These are phyloP conservation scores for Butorides virescens DNA, from an alignment of 2,113 vertebrate genomes.

Conservation along the genomic window DNA sequence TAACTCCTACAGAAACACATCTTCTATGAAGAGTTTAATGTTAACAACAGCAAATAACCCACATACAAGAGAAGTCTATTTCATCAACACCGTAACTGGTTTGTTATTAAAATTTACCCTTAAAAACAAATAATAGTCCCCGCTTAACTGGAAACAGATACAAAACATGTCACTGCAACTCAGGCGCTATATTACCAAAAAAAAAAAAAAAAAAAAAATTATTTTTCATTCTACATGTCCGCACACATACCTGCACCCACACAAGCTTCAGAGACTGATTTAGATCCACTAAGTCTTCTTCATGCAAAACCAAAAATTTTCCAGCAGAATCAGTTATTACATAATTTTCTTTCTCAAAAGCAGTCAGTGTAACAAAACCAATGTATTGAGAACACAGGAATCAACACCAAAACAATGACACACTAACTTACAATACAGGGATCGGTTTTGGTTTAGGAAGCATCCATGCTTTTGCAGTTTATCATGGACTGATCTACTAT, in stretches of 20 bases:
- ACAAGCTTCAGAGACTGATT: slow-evolving; percentile 30
- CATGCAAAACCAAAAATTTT: not conserved
- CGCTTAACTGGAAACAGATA: not conserved
- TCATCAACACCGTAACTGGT: not conserved
- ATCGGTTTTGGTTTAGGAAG: not conserved
- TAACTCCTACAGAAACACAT: not conserved
- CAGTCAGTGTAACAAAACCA: not conserved
- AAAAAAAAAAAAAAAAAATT: not conserved
- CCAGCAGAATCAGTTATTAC: not conserved
- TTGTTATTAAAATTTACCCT: not conserved
- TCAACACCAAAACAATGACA: not conserved
- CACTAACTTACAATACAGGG: not conserved
- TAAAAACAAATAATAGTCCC: not conserved
- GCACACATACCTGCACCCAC: slow-evolving; percentile 54
- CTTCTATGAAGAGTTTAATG: not conserved
- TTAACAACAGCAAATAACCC: not conserved
- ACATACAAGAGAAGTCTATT: not conserved
- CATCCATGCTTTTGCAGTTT: slow-evolving; percentile 12
- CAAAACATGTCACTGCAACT: slow-evolving; percentile 7
- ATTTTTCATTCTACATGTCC: not conserved
- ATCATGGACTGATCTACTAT: not conserved
- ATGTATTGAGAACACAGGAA: not conserved
- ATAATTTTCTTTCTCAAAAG: not conserved
- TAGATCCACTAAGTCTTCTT: slow-evolving; percentile 6
- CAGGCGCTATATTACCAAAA: not conserved